Evolutionary conservation across 1,140 invertebrate species (phyloP).

Genomic region (Artemia franciscana): DNA sequence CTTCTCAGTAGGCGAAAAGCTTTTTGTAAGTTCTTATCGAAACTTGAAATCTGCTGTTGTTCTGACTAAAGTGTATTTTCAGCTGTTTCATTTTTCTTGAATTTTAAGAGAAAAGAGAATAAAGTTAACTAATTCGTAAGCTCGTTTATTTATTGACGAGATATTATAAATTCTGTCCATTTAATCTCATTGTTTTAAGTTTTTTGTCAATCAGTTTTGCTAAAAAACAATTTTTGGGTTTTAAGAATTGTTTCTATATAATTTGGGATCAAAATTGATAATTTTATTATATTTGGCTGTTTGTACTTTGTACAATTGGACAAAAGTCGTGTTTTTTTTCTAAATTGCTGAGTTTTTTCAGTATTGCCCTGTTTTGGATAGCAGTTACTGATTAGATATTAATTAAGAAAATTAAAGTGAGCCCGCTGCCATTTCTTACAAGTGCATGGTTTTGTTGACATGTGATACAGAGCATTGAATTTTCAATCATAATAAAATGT

Average conservation of each 20-base stretch:
- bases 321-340: not conserved
- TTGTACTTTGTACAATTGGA: not conserved
- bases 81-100: too few species aligned
- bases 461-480: slow-evolving; percentile 6
- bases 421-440: slow-evolving; percentile 6
- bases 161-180: too few species aligned
- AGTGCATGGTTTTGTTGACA: slow-evolving; percentile 7
- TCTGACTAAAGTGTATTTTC: too few species aligned
- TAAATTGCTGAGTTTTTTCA: not conserved
- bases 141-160: too few species aligned
- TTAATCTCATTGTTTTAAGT: not conserved
- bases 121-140: too few species aligned
- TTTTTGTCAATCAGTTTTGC: not conserved
- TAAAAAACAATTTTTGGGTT: too few species aligned
- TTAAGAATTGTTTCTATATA: not conserved
- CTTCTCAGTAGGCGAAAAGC: too few species aligned
- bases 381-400: not conserved
- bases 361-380: not conserved
- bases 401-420: slow-evolving; percentile 3
- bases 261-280: not conserved
- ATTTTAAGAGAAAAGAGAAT: too few species aligned
- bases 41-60: too few species aligned
- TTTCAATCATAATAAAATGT: slow-evolving; percentile 1
- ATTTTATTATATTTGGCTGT: not conserved
- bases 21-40: too few species aligned